Base-by-base conservation (phyloP, 2,113 vertebrate species). In the Heteronetta atricapilla region DNA sequence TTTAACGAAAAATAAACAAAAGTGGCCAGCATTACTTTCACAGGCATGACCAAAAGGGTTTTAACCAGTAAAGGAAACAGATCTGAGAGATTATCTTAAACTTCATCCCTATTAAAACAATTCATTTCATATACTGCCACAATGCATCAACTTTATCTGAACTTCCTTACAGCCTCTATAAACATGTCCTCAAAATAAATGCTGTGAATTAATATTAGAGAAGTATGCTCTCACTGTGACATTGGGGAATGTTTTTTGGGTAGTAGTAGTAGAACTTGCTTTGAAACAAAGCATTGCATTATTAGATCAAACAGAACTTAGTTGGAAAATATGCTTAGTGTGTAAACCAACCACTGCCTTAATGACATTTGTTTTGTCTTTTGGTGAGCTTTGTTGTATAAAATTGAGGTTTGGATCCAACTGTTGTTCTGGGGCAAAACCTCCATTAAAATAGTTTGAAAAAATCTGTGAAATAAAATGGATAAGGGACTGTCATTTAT, bases 81-180 rank as follows among this genome's bases (percentile, higher is more conserved):
- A 75, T 82, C 68, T 15, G 0, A 95, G 68, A 78, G 79, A 93
- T 94, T 95, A 95, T 95, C 93, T 93, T 89, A 77, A 86, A 93
- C 88, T 83, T 93, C 93, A 95, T 93, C 80, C 91, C 82, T 93
- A 89, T 80, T 94, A 74, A 95, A 93, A 95, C 91, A 96, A 94
- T 95, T 93, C 20, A 64, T 85, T 94, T 91, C 76, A 78, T 81
- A 48, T 95, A 95, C 78, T 95, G 73, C 73, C 73, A 97, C 89
- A 95, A 88, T 93, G 85, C 62, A 86, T 56, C 60, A 86, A 70
- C 88, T 93, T 95, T 64, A 88, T 93, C 85, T 95, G 94, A 94
- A 93, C 94, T 95, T 96, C 91, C 90, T 94, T 88, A 69, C 85
- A 94, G 34, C 38, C 42, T 90, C 88, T 86, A 67, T 80, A 95